Base-by-base conservation (phyloP, 1,140 invertebrate genomes). In the Eumeta japonica region DNA sequence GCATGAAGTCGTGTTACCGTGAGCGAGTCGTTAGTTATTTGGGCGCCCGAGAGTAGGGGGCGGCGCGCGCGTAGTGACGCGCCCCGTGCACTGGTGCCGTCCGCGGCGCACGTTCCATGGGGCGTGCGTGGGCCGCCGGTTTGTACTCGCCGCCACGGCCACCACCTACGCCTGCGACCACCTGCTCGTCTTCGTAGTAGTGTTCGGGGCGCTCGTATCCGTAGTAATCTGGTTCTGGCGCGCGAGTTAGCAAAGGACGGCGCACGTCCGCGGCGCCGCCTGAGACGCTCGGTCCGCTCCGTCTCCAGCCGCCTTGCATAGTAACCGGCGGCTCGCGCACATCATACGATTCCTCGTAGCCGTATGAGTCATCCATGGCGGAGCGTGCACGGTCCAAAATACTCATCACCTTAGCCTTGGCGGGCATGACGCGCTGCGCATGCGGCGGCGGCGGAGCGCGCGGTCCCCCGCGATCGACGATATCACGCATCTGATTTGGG, bases 371-470 rank as follows among this genome's bases (percentile, higher is more conserved):
- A 59, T 90, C 87, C 84, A 91, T 89, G 10, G 88, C 87, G 16
- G 82, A 79, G 37, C 88, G 75, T 1, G 89, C 88, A 36, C 87
- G 80, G 67, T 91, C 89, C 41, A 91, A 74, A 46, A 90, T 91
- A 28, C 86, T 89, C 65, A 89, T 81, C 1, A 90, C 87, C 66
- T 90, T 90, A 31, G 83, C 82, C 66, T 89, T 88, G n/a, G 81
- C 77, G 30, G 78, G 76, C 38, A 62, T 28, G 31, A 60, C 55
- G 44, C 55, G 44, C 32, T 61, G 50, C 24, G 64, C 50, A 3
- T 10, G 44, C 38, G 9, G 17, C 17, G 16, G 10, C 0, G 11
- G 30, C 15, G 38, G 31, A 16, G 31, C 13, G 35, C 28, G 50
- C 27, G 41, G 35, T 30, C 29, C 41, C 45, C 24, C 41, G 56